Percentiles rank a stretch among this genome's conserved stretches.
These are phyloP conservation scores for Manis pentadactyla DNA, from an alignment of 2,797 vertebrate genomes.

Conservation along the genomic window DNA sequence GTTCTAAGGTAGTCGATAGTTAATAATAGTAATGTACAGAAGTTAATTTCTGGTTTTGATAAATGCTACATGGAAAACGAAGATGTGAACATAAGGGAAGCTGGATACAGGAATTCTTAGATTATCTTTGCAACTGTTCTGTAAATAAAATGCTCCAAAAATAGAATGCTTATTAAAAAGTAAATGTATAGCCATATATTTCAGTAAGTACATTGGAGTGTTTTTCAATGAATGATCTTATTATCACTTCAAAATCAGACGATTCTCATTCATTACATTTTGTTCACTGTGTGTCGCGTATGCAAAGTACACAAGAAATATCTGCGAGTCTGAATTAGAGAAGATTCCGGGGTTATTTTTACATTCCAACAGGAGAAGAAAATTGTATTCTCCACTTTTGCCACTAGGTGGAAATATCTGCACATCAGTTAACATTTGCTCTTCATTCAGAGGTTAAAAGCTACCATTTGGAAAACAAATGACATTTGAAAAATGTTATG, in stretches of 20 bases:
- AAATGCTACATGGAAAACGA: background rate
- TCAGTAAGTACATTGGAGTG: background rate
- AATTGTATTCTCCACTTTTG: fast-evolving
- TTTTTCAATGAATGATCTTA: background rate
- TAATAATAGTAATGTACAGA: background rate
- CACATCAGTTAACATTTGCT: background rate
- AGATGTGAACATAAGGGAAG: background rate
- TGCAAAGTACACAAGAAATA: background rate
- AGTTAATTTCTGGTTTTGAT: background rate
- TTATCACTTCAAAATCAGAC: background rate
- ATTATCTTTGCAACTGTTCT: background rate
- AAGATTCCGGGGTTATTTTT: background rate
- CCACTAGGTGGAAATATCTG: slow-evolving; percentile 70
- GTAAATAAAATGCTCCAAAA: background rate
- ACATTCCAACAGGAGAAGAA: background rate
- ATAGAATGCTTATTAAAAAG: background rate
- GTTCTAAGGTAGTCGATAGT: background rate
- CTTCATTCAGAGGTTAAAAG: background rate
- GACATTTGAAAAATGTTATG: slow-evolving; percentile 36
- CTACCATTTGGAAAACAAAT: background rate
- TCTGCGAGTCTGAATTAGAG: background rate
- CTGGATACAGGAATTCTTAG: fast-evolving
- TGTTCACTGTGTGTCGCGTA: background rate
- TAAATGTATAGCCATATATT: background rate
- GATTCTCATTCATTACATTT: background rate